These are phyloP conservation scores for Myanophis thanlyinensis DNA, from an alignment of 2,113 vertebrate genomes.

Conservation along the genomic window DNA sequence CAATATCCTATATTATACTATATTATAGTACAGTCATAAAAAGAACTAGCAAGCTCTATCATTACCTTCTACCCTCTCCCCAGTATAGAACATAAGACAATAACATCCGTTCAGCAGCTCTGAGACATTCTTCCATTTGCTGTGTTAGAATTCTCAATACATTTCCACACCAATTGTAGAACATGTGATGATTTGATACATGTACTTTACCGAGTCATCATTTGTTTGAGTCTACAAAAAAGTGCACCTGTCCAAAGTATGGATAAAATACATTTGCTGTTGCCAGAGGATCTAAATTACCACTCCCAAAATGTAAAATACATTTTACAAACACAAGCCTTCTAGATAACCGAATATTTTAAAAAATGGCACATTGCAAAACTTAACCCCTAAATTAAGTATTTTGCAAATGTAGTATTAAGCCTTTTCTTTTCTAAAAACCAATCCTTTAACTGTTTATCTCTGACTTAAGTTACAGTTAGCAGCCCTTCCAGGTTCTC, in stretches of 20 bases:
- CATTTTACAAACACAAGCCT: neutral
- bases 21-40: conserved; percentile 35
- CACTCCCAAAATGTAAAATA: conserved; percentile 14
- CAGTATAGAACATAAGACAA: neutral
- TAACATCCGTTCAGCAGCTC: neutral
- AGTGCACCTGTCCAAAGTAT: neutral
- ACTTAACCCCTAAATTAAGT: neutral
- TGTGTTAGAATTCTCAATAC: neutral
- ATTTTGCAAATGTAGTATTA: neutral
- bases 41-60: conserved; percentile 18
- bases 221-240: neutral
- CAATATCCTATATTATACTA: conserved; percentile 26
- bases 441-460: neutral
- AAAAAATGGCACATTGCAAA: neutral
- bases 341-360: neutral
- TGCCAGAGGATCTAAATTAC: neutral
- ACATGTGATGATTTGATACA: neutral
- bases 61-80: neutral
- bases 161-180: neutral
- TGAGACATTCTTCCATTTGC: neutral
- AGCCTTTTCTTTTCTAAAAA: conserved; percentile 10
- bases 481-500: neutral
- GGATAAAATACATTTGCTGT: neutral
- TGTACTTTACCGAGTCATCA: neutral
- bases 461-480: neutral